These are phyloP conservation scores for Hepsetus odoe DNA, from an alignment of 2,113 vertebrate species.

Conservation along the genomic window DNA sequence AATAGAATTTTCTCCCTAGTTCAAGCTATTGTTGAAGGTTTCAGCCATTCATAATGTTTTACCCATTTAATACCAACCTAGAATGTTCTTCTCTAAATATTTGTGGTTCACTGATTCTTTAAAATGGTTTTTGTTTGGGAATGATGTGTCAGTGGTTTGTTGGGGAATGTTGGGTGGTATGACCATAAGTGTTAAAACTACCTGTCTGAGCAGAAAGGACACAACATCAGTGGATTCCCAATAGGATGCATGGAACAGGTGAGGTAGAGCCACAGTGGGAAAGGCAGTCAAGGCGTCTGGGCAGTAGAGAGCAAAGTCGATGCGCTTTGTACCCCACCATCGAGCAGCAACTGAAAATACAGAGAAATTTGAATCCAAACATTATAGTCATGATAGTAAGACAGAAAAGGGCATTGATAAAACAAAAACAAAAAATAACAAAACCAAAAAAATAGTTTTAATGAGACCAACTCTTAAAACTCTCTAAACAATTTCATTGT, in stretches of 20 bases:
- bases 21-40: too few relatives aligned
- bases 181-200: conserved; percentile 44
- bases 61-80: neutral
- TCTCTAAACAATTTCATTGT: neutral
- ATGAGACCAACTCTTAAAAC: neutral
- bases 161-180: neutral
- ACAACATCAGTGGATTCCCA: conserved; percentile 97
- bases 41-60: too few relatives aligned
- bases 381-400: too few relatives aligned
- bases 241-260: conserved; percentile 97
- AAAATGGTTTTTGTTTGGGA: too few relatives aligned
- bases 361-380: conserved; percentile 30
- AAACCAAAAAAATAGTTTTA: neutral
- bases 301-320: conserved; percentile 95
- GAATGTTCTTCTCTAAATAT: neutral
- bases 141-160: neutral
- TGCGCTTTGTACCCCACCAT: conserved; percentile 97
- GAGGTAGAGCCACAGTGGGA: conserved; percentile 92
- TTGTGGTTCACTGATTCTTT: too few relatives aligned
- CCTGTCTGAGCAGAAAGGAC: conserved; percentile 95
- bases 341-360: conserved; percentile 81
- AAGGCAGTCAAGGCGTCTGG: conserved; percentile 92
- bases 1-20: too few relatives aligned
- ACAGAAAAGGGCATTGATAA: neutral
- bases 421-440: conserved; percentile 3